Evolutionary conservation across 2,888 invertebrate species (phyloP), one percentile per base, ranked within the genome.

Genomic region (Sarcophaga caerulescens): DNA sequence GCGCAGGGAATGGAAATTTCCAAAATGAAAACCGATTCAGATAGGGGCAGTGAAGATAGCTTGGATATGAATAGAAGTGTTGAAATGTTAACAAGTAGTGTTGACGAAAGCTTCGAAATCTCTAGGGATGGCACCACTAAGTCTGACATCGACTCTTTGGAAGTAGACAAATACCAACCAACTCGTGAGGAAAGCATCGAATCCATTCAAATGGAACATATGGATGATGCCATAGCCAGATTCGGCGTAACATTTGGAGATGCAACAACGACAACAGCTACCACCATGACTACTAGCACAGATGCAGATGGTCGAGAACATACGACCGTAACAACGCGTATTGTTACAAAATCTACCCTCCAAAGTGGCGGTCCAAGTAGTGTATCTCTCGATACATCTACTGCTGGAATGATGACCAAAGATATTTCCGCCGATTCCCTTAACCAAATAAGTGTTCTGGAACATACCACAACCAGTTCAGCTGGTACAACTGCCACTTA

Each of bases 401-500:
- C 89, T 11, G 89, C 89, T 0, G 90, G 90, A 19, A 87, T 88
- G 59, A 90, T 93, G 88, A 88, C 90, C 0, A 93, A 93, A 87
- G 92, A 93, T 66, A 87, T 90, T 57, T 93, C 93, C 17, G 89
- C 90, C n/a, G 93, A 93, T 77, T 93, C 93, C 4, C 87, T 93
- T 0, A 92, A 93, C 73, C 87, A 93, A 52, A 66, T 86, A 5
- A 86, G 86, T 44, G 96, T 96, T 88, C 91, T 96, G 76, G 97
- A 97, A 90, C 96, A 95, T 4, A 96, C 95, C 0, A 87, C 77
- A 23, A 92, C 92, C 8, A 96, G 96, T 11, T 97, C 96, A 89
- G 96, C 97, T 0, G 97, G 96, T 0, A 97, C 97, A 2, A 95
- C 97, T 89, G 97, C 97, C 14, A 97, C 97, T 0, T 97, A 96